Evolutionary conservation across 2,797 vertebrate species (phyloP), one percentile per base, ranked within the genome.

Genomic region (Melanotaenia parkinsoni): DNA sequence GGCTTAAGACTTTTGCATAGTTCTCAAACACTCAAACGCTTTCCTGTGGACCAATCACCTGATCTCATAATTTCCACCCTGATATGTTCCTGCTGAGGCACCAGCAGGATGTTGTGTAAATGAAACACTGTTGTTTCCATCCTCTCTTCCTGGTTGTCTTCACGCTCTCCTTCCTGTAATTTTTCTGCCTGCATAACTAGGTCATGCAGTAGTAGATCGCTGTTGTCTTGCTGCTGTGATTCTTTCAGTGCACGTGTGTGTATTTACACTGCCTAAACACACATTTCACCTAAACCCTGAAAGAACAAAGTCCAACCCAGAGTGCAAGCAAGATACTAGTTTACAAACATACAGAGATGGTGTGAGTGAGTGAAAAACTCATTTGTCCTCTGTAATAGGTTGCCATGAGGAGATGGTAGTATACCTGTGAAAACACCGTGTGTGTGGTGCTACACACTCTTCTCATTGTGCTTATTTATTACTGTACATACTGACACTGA

Each of bases 201-300:
- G 89, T 92, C 90, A 92, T n/a, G 73, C 80, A 81, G 81, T 66
- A 60, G 81, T 73, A 78, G 81, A 74, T 71, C 69, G 86, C 61
- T 74, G 83, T 67, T 80, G 80, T 79, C 75, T 80, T 33, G 35
- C 70, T 13, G 47, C 80, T 74, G 68, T 64, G 63, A 68, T 69
- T 88, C 80, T 81, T 68, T 85, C 78, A 65, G 37, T 74, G 60
- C 32, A 70, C 50, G 47, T 18, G 61, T 59, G 12, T 83, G 75
- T 85, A 79, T 92, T 89, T 91, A 83, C 86, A 82, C 84, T 87
- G 76, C 76, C 78, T 84, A 82, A 89, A 89, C 86, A 89, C 86
- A 87, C 82, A 86, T 77, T 76, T 84, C 66, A 71, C 63, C 72
- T 65, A 78, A 74, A 90, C 74, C 73, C 79, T 74, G 63, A 88